phyloP scores from a whole-genome alignment of 1,140 invertebrate species.

The Drosophila nigrodunni region DNA sequence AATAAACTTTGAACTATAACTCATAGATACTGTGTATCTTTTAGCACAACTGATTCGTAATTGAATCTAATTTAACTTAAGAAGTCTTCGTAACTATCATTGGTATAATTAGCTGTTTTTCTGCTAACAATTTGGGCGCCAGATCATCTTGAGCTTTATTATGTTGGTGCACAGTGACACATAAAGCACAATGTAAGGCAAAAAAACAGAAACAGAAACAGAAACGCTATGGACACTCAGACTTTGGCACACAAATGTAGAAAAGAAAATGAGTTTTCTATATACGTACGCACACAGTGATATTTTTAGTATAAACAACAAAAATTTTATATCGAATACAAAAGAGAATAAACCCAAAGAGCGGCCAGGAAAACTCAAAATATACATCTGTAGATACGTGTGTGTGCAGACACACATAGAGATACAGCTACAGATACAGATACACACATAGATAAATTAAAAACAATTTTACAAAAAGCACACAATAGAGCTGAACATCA shows the following conservation, averaged over 20 bases:
- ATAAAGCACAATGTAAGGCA: slow-evolving; percentile 38
- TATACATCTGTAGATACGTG: slow-evolving; percentile 3
- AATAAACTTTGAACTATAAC: too few species aligned
- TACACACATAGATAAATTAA: slow-evolving; percentile 21
- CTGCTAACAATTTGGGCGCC: slow-evolving; percentile 28
- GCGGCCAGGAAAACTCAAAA: slow-evolving; percentile 30
- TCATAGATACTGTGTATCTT: background rate
- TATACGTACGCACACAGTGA: slow-evolving; percentile 78
- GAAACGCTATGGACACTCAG: slow-evolving; percentile 18
- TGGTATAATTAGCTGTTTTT: slow-evolving; percentile 4
- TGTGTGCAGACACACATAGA: slow-evolving; percentile 4
- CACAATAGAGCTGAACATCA: slow-evolving; percentile 16
- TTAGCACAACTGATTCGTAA: background rate
- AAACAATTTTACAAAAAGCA: slow-evolving; percentile 44
- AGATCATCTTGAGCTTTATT: slow-evolving; percentile 33
- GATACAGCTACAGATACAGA: slow-evolving; percentile 2
- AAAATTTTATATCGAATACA: slow-evolving; percentile 60
- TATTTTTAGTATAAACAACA: slow-evolving; percentile 84
- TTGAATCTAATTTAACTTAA: background rate
- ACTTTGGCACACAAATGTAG: slow-evolving; percentile 11
- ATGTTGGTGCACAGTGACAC: slow-evolving; percentile 37
- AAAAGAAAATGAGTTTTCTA: slow-evolving; percentile 50
- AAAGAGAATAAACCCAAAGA: slow-evolving; percentile 35
- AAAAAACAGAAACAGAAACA: background rate
- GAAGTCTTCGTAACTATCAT: background rate